Conservation (phyloP, 2,888 invertebrate species). For the Diloba caeruleocephala region DNA sequence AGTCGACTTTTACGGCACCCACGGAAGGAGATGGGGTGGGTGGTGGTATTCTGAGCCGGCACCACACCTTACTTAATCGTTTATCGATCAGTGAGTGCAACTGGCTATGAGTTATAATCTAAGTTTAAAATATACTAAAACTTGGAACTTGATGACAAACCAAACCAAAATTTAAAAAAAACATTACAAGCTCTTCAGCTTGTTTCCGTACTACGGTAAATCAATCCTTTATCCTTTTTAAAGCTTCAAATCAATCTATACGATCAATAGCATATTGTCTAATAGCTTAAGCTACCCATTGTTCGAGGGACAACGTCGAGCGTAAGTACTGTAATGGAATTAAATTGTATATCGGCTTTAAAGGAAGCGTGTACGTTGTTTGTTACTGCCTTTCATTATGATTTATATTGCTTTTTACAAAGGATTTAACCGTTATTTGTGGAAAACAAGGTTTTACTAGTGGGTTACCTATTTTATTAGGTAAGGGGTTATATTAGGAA, state of each 20-base stretch:
- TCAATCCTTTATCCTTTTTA: neutral
- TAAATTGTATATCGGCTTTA: constrained; percentile 66
- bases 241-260: constrained; percentile 17
- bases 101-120: no score
- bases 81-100: no score
- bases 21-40: no score
- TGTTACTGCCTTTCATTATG: constrained; percentile 28
- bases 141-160: no score
- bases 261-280: constrained; percentile 62
- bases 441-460: no score
- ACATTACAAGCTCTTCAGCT: constrained; percentile 2
- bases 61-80: no score
- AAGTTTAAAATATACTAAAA: no score
- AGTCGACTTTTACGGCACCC: no score
- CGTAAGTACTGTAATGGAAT: constrained; percentile 66
- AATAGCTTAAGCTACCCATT: constrained; percentile 65
- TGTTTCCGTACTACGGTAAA: neutral
- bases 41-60: no score
- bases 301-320: constrained; percentile 55
- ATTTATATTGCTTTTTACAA: constrained; percentile 14
- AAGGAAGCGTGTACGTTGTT: constrained; percentile 49
- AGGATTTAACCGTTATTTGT: no score
- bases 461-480: no score
- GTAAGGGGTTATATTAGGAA: no score
- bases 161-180: constrained; percentile 3